Evolutionary conservation across 2,888 invertebrate species (phyloP).

Genomic region (Allygus modestus): DNA sequence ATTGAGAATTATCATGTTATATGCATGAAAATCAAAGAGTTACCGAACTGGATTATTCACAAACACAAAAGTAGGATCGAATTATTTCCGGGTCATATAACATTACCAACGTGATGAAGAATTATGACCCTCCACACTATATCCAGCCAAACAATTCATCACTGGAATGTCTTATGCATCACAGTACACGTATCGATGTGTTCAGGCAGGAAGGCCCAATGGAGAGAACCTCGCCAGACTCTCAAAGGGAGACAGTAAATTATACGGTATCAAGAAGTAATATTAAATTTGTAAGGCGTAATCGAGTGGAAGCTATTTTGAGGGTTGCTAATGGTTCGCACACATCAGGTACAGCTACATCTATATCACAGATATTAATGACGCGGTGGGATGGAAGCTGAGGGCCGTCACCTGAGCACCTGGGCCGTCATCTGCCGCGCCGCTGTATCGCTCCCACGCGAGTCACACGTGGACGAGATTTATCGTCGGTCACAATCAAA

Average conservation of each 20-base stretch:
- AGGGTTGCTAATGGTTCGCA: constrained; percentile 29
- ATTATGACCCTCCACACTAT: neutral
- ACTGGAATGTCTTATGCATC: neutral
- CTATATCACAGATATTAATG: neutral
- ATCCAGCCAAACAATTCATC: neutral
- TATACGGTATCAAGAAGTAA: constrained; percentile 18
- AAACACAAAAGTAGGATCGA: too few relatives aligned
- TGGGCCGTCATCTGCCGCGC: neutral
- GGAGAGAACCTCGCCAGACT: neutral
- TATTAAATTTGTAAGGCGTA: neutral
- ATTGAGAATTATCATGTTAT: too few relatives aligned
- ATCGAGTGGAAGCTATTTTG: constrained; percentile 30
- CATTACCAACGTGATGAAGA: neutral
- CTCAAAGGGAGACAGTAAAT: constrained; percentile 35
- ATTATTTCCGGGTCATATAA: too few relatives aligned
- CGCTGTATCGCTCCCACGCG: constrained; percentile 22
- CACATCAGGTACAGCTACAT: neutral
- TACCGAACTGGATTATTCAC: too few relatives aligned
- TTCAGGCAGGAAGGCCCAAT: neutral
- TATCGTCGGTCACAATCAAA: neutral
- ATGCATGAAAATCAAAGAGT: too few relatives aligned
- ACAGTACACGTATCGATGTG: neutral
- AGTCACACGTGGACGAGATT: constrained; percentile 16
- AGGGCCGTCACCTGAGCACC: too few relatives aligned
- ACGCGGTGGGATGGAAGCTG: too few relatives aligned